phyloP scores from a whole-genome alignment of 2,113 vertebrate species.

The Myxocyprinus asiaticus region DNA sequence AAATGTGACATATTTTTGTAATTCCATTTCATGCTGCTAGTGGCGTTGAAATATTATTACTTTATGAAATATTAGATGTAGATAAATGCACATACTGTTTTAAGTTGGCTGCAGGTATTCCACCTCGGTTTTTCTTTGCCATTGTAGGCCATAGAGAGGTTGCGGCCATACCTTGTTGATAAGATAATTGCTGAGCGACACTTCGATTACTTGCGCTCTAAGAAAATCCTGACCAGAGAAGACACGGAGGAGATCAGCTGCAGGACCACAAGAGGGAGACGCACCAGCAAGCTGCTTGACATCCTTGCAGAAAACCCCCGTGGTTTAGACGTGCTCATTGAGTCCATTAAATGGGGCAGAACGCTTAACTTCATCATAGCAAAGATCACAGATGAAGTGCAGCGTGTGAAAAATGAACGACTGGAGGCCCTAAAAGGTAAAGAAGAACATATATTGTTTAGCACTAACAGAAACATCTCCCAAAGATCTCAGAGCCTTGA shows the following conservation, averaged over 20 bases:
- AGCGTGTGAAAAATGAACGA: conserved; percentile 89
- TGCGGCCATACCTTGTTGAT: conserved; percentile 90
- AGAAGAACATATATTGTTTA: no score
- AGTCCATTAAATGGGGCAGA: conserved; percentile 87
- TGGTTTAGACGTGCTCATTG: conserved; percentile 86
- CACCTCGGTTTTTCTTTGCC: background rate
- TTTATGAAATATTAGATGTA: no score
- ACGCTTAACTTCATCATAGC: conserved; percentile 91
- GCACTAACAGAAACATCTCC: no score
- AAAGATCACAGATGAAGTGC: conserved; percentile 93
- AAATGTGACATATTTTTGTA: no score
- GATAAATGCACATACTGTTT: no score
- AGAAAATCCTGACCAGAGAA: conserved; percentile 90
- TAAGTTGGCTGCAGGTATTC: no score
- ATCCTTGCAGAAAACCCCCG: conserved; percentile 91
- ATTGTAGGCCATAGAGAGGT: conserved; percentile 71
- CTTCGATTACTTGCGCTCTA: conserved; percentile 91
- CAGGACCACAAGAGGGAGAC: conserved; percentile 84
- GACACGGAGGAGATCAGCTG: conserved; percentile 94
- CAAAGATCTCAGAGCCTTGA: background rate
- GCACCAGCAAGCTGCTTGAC: conserved; percentile 87
- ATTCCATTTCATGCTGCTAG: no score
- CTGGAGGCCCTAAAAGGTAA: conserved; percentile 87
- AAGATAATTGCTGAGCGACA: conserved; percentile 95
- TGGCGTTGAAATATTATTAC: no score